These are phyloP conservation scores for Melieria crassipennis DNA, from an alignment of 2,888 invertebrate genomes.

Conservation along the genomic window DNA sequence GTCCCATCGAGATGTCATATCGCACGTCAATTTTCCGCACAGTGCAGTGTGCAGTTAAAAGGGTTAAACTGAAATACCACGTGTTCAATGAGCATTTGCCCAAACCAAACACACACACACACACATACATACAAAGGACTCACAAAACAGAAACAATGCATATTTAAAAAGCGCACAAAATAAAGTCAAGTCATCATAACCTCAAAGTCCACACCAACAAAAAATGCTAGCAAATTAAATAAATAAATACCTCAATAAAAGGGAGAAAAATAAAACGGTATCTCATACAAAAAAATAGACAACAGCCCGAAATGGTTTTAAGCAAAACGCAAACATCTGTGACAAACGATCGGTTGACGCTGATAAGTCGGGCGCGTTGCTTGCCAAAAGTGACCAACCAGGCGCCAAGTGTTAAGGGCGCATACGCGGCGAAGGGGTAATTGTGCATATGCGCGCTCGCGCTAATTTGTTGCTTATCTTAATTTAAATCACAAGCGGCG, in stretches of 20 bases:
- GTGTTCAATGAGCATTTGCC: conserved; percentile 8
- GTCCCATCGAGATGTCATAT: conserved; percentile 14
- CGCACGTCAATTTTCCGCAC: conserved; percentile 19
- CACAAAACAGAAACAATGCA: background rate
- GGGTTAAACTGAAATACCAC: conserved; percentile 22
- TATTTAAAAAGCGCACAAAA: conserved; percentile 47
- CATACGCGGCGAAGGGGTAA: conserved; percentile 3
- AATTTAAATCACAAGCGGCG: conserved; percentile 45
- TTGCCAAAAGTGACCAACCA: conserved; percentile 22
- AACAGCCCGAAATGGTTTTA: conserved; percentile 30
- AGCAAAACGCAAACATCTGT: conserved; percentile 57
- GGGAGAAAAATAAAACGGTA: conserved; percentile 3
- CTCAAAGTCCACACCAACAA: conserved; percentile 32
- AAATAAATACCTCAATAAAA: conserved; percentile 24
- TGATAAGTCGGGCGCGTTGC: conserved; percentile 47
- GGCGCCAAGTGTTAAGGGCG: conserved; percentile 10
- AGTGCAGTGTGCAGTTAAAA: background rate
- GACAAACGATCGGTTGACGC: conserved; percentile 57
- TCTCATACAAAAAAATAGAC: background rate
- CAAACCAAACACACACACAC: background rate
- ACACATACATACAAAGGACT: conserved; percentile 7
- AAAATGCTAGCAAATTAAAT: conserved; percentile 9
- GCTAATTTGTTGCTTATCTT: conserved; percentile 63
- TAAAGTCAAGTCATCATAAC: conserved; percentile 48
- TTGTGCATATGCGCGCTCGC: conserved; percentile 32